A percentile compares a stretch with the other conserved stretches of the same genome.
phyloP scores from a whole-genome alignment of 2,888 invertebrate genomes.

The Leptinotarsa peninsularis region DNA sequence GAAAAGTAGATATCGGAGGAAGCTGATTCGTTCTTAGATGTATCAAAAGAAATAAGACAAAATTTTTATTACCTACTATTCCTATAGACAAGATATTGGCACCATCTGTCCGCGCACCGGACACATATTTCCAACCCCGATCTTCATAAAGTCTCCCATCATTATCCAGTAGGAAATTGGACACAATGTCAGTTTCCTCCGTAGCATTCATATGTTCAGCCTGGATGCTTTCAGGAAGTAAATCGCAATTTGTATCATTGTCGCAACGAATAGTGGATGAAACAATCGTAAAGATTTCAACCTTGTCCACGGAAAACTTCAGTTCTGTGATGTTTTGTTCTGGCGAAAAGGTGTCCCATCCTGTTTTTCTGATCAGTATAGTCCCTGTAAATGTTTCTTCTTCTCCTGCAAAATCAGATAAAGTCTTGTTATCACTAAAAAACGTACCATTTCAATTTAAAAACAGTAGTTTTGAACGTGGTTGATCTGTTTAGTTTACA shows the following conservation, averaged over 20 bases:
- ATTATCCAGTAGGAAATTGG: slow-evolving; percentile 54
- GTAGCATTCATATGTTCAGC: slow-evolving; percentile 21
- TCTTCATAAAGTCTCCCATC: slow-evolving; percentile 55
- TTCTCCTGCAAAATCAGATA: background rate
- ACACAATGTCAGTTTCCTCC: slow-evolving; percentile 48
- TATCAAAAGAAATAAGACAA: background rate
- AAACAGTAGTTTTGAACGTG: no score
- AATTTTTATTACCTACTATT: slow-evolving; percentile 31
- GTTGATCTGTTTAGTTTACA: no score
- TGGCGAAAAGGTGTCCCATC: slow-evolving; percentile 25
- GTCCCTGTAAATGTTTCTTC: background rate
- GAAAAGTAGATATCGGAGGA: no score
- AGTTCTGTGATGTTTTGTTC: slow-evolving; percentile 6
- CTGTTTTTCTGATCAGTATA: slow-evolving; percentile 1
- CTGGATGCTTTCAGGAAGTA: slow-evolving; percentile 24
- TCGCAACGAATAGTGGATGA: slow-evolving; percentile 26
- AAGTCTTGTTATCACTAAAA: no score
- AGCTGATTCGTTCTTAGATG: no score
- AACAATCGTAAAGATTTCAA: slow-evolving; percentile 22
- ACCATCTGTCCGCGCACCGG: slow-evolving; percentile 1
- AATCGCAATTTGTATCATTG: slow-evolving; percentile 7
- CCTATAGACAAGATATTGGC: slow-evolving; percentile 24
- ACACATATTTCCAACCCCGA: slow-evolving; percentile 49
- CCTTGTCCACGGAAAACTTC: slow-evolving; percentile 19
- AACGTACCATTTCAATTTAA: no score